A percentile compares a stretch with the other conserved stretches of the same genome.
Evolutionary conservation across 2,888 invertebrate genomes (phyloP).

Genomic region (Argyra leucocephala): DNA sequence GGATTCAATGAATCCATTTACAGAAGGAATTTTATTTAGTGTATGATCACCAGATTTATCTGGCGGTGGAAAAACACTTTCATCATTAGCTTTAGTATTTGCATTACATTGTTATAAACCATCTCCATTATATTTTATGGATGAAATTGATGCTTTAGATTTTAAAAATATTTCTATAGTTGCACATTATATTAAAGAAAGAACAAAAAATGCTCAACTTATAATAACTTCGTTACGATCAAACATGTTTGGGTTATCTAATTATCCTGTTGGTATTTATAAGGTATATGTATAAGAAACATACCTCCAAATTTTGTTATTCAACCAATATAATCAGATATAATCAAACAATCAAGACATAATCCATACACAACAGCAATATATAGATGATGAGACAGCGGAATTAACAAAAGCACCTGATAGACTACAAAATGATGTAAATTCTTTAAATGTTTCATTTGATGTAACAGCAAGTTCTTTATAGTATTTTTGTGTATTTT

Average conservation of each 20-base stretch:
- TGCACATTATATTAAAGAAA: conserved; percentile 92
- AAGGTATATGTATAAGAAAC: conserved; percentile 69
- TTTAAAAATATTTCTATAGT: conserved; percentile 98
- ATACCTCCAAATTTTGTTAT: conserved; percentile 26
- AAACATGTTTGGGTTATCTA: conserved; percentile 95
- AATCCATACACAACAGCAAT: not conserved
- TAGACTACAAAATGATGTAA: not conserved
- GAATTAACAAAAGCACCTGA: not conserved
- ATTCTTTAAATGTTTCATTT: not conserved
- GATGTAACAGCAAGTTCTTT: not conserved
- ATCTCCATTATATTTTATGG: conserved; percentile 97
- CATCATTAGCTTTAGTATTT: conserved; percentile 91
- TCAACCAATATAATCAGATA: too few relatives aligned
- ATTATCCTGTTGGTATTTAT: conserved; percentile 88
- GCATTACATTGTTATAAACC: conserved; percentile 97
- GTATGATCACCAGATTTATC: conserved; percentile 96
- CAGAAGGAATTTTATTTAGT: conserved; percentile 87
- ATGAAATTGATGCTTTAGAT: conserved; percentile 96
- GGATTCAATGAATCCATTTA: conserved; percentile 91
- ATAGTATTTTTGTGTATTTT: not conserved
- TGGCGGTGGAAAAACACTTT: conserved; percentile 96
- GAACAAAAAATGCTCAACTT: conserved; percentile 95
- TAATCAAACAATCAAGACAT: not conserved
- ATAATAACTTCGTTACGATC: conserved; percentile 93
- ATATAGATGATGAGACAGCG: not conserved